These are phyloP conservation scores for Lophura nycthemera DNA, from an alignment of 2,113 vertebrate genomes.

Conservation along the genomic window DNA sequence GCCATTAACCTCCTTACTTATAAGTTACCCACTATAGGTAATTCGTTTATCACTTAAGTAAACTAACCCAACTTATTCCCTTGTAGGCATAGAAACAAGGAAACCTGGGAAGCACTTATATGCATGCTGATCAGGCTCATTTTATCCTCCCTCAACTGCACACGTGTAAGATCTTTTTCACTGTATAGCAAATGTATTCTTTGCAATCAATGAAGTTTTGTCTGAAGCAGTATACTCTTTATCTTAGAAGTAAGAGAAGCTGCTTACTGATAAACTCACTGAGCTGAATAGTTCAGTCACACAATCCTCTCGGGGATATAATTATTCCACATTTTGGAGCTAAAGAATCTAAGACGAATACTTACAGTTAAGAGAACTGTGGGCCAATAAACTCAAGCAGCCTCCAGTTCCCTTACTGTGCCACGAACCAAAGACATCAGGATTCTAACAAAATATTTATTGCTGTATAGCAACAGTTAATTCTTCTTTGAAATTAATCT, in stretches of 20 bases:
- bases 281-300: neutral
- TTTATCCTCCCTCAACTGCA: neutral
- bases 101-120: neutral
- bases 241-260: neutral
- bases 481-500: neutral
- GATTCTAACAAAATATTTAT: neutral
- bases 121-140: neutral
- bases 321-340: neutral
- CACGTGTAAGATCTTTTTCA: neutral
- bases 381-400: neutral
- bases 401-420: neutral
- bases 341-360: neutral
- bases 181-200: neutral
- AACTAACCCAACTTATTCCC: slow-evolving; percentile 14
- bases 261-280: neutral
- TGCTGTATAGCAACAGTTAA: neutral
- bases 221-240: neutral
- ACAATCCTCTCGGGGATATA: neutral
- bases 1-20: slow-evolving; percentile 22
- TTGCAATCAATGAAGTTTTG: neutral
- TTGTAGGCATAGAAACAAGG: neutral
- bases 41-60: slow-evolving; percentile 29
- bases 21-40: slow-evolving; percentile 6
- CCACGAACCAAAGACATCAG: neutral
- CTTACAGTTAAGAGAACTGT: neutral